These are phyloP conservation scores for Synergus japonicus DNA, from an alignment of 2,888 invertebrate genomes.

Conservation along the genomic window DNA sequence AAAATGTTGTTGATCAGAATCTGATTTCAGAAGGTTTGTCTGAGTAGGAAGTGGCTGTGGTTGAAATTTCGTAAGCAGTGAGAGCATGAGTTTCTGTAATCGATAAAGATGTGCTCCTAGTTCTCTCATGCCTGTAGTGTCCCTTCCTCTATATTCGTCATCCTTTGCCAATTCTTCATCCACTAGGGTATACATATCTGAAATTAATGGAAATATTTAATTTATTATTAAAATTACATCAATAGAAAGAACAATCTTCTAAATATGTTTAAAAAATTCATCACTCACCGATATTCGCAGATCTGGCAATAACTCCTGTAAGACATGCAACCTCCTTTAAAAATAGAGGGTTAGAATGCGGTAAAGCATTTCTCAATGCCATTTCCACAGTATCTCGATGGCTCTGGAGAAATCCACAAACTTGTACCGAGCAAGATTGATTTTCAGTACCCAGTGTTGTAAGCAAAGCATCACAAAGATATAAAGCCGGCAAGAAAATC, in stretches of 20 bases:
- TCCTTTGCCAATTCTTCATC: slow-evolving; percentile 68
- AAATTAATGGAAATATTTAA: slow-evolving; percentile 41
- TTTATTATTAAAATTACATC: background rate
- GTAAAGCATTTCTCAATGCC: slow-evolving; percentile 85
- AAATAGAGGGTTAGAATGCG: slow-evolving; percentile 82
- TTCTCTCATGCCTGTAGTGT: slow-evolving; percentile 72
- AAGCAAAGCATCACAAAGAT: slow-evolving; percentile 89
- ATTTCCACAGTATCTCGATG: slow-evolving; percentile 90
- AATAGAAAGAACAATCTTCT: background rate
- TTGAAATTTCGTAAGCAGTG: slow-evolving; percentile 86
- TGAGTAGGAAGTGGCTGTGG: slow-evolving; percentile 64
- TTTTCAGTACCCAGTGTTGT: slow-evolving; percentile 91
- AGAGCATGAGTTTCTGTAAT: slow-evolving; percentile 86
- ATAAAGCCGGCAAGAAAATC: slow-evolving; percentile 89
- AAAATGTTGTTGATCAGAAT: slow-evolving; percentile 65
- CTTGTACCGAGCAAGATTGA: slow-evolving; percentile 88
- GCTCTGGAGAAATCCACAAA: slow-evolving; percentile 88
- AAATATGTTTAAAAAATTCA: background rate
- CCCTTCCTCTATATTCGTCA: slow-evolving; percentile 62
- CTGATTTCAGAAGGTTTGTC: slow-evolving; percentile 56
- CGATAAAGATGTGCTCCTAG: slow-evolving; percentile 82
- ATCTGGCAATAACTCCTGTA: slow-evolving; percentile 86
- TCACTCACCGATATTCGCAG: slow-evolving; percentile 79
- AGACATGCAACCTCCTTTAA: slow-evolving; percentile 87
- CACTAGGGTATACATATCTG: slow-evolving; percentile 74